Base-by-base conservation (phyloP, 2,113 vertebrate species). In the Scartelaos histophorus region DNA sequence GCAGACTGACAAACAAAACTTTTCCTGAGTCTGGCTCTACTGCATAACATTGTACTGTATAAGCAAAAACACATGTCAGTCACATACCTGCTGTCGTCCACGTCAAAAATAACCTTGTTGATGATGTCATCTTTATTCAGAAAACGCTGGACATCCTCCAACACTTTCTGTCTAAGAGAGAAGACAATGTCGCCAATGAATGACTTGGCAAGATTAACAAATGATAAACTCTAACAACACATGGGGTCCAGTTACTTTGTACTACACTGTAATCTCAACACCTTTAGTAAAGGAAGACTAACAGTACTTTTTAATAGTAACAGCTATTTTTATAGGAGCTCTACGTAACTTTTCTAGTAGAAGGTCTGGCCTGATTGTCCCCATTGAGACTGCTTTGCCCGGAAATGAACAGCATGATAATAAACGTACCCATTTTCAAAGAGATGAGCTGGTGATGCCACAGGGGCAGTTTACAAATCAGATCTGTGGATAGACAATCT, bases 111-210 rank as follows among this genome's bases (percentile, higher is more conserved):
- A 0, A 94, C 94, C 82, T 89, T 91, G 76, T 95, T 93, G 49
- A 96, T 89, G 70, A 95, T 71, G 74, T 96, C 95, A 13, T 74
- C 84, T 0, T 95, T 90, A 54, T 92, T 90, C 69, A 96, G 82
- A n/a, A 96, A 86, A 38, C 96, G 95, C 17, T 82, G 92, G 70
- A 97, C 6, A 54, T 99, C 97, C 68, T 98, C 95, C 7, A 97
- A 79, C 60, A 96, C 94, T 88, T 95, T 97, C 80, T 94, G 91
- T 77, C 97, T 99, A 83, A 58, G 70, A 76, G 83, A 85, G 21
- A 51, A 7, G 82, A 38, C 35, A 51, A 72, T 4, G 25, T 58
- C 12, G 15, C 38, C 38, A 19, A 24, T 58, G 7, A 58, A 57
- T 2, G 34, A 65, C 7, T 16, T 53, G 64, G 19, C 35, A 21